Evolutionary conservation across 1,140 invertebrate genomes (phyloP).

Genomic region (Caenorhabditis brenneri): DNA sequence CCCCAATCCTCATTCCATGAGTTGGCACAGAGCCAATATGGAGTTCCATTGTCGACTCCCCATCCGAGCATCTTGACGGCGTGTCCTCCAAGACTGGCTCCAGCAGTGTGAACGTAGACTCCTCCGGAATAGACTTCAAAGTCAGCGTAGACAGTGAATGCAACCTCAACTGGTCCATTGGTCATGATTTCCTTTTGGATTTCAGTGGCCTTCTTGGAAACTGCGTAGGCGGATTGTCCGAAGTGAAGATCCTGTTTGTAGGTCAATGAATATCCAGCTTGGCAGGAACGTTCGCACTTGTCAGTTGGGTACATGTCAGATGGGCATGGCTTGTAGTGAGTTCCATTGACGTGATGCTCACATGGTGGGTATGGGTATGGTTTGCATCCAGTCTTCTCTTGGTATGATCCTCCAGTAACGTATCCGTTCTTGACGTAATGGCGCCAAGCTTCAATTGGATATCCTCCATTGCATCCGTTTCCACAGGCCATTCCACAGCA

Average conservation of each 20-base stretch:
- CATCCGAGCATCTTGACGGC: slow-evolving; percentile 86
- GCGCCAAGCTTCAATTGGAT: slow-evolving; percentile 22
- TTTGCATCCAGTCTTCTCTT: slow-evolving; percentile 37
- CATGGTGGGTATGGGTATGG: slow-evolving; percentile 34
- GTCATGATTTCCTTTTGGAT: slow-evolving; percentile 84
- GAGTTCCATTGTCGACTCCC: slow-evolving; percentile 79
- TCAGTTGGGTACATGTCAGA: slow-evolving; percentile 76
- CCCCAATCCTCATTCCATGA: slow-evolving; percentile 92
- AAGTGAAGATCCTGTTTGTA: slow-evolving; percentile 54
- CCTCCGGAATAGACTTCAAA: slow-evolving; percentile 84
- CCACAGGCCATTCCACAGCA: slow-evolving; percentile 73
- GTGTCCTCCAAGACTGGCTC: slow-evolving; percentile 82
- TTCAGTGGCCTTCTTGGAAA: slow-evolving; percentile 76
- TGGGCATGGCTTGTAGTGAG: slow-evolving; percentile 57
- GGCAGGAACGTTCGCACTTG: slow-evolving; percentile 75
- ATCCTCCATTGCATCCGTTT: slow-evolving; percentile 35
- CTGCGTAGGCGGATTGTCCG: slow-evolving; percentile 78
- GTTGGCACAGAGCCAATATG: slow-evolving; percentile 88
- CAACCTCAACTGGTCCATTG: slow-evolving; percentile 88
- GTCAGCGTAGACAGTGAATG: slow-evolving; percentile 88
- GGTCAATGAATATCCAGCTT: slow-evolving; percentile 12
- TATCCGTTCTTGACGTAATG: slow-evolving; percentile 39
- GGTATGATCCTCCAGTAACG: slow-evolving; percentile 33
- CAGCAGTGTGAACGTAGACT: slow-evolving; percentile 84
- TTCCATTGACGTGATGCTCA: slow-evolving; percentile 26